phyloP scores from a whole-genome alignment of 2,888 invertebrate species.

The Geophilus truncorum region DNA sequence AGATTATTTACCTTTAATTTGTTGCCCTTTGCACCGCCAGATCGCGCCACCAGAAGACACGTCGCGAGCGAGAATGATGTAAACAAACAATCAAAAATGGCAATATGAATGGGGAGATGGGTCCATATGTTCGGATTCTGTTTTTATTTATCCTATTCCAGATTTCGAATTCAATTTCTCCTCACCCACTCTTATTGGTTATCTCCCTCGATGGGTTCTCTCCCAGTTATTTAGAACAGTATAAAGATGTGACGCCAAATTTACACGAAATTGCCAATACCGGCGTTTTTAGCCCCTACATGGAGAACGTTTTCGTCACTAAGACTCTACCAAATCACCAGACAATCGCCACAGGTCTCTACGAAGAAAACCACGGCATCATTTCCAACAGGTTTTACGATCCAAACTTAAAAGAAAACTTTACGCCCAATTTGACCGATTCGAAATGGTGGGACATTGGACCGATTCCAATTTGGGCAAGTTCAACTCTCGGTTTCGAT shows the following conservation, averaged over 20 bases:
- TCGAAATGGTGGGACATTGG: constrained; percentile 38
- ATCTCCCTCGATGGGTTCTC: constrained; percentile 37
- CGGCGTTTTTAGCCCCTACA: constrained; percentile 33
- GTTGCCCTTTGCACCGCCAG: no score
- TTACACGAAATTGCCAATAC: neutral
- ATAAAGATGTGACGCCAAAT: constrained; percentile 30
- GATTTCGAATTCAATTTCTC: neutral
- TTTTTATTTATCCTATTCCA: neutral
- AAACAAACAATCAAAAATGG: neutral
- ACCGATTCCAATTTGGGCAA: constrained; percentile 36
- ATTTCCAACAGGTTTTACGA: constrained; percentile 49
- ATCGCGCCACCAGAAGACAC: no score
- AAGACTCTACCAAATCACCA: constrained; percentile 38
- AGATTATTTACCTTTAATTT: no score
- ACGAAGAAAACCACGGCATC: constrained; percentile 48
- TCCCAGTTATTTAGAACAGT: constrained; percentile 29
- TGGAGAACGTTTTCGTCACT: constrained; percentile 34
- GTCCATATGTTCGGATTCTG: neutral
- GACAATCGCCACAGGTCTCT: constrained; percentile 41
- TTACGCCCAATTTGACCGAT: constrained; percentile 38
- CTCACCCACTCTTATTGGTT: constrained; percentile 32
- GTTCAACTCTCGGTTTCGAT: neutral
- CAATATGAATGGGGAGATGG: neutral
- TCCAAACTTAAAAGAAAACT: constrained; percentile 41
- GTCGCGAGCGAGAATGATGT: no score